Percentiles rank a stretch among this genome's conserved stretches.
These are phyloP conservation scores for Sterrhoptilus dennistouni DNA, from an alignment of 2,113 vertebrate species.

Conservation along the genomic window DNA sequence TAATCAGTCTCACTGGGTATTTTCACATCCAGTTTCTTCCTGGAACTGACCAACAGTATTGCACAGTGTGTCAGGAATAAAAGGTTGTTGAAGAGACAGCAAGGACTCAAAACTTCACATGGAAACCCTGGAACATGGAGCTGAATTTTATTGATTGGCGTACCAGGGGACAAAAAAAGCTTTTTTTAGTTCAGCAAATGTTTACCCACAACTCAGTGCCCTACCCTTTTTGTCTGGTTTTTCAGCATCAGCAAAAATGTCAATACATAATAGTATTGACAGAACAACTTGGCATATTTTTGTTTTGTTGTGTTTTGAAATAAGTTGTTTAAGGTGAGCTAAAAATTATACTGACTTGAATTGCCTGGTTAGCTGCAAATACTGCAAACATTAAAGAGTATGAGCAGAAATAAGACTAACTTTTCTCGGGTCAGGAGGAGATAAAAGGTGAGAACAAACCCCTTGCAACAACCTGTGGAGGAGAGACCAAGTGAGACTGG, in stretches of 20 bases:
- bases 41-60: background rate
- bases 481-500: accelerated
- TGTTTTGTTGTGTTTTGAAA: background rate
- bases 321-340: background rate
- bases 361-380: background rate
- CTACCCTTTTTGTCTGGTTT: background rate
- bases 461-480: accelerated
- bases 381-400: background rate
- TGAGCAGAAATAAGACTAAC: background rate
- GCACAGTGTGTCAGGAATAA: background rate
- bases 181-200: background rate
- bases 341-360: background rate
- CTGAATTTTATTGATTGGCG: background rate
- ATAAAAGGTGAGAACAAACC: background rate
- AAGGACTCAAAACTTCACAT: background rate
- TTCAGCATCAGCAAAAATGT: background rate
- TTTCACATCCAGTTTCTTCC: background rate
- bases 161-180: background rate
- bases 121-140: background rate
- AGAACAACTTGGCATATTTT: background rate
- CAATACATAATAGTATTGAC: background rate
- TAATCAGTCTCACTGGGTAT: background rate
- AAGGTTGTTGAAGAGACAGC: accelerated
- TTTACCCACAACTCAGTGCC: background rate
- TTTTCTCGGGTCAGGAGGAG: background rate